These are phyloP conservation scores for Paracyclopina nana DNA, from an alignment of 1,140 invertebrate species.

Conservation along the genomic window DNA sequence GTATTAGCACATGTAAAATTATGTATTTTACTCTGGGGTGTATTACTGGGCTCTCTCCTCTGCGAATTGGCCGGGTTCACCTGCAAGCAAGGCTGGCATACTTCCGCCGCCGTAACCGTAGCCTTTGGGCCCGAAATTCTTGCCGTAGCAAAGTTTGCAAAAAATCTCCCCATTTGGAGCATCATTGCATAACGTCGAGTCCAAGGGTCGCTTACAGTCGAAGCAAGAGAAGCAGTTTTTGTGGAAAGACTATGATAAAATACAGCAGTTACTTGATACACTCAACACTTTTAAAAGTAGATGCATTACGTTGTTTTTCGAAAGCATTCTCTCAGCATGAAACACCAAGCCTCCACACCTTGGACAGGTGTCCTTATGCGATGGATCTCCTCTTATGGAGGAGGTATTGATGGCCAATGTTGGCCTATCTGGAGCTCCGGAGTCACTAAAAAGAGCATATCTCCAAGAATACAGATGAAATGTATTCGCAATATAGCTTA, in stretches of 20 bases:
- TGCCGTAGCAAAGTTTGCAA: conserved; percentile 67
- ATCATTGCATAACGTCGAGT: conserved; percentile 72
- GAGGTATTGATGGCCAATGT: conserved; percentile 30
- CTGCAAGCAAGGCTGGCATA: too few relatives aligned
- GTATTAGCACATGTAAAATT: too few relatives aligned
- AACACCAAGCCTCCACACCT: conserved; percentile 12
- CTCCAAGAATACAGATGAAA: too few relatives aligned
- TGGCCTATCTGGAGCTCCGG: conserved; percentile 71
- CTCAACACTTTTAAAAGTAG: neutral
- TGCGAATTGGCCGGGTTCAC: too few relatives aligned
- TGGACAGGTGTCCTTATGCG: neutral
- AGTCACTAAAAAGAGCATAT: conserved; percentile 66
- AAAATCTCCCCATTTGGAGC: conserved; percentile 71
- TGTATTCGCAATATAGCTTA: conserved; percentile 49
- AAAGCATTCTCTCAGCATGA: conserved; percentile 15
- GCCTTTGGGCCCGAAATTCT: conserved; percentile 66
- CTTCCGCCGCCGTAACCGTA: conserved; percentile 9
- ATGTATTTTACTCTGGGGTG: too few relatives aligned
- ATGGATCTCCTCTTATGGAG: too few relatives aligned
- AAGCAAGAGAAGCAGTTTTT: conserved; percentile 33
- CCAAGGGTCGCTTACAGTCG: conserved; percentile 40
- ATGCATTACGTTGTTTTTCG: conserved; percentile 3
- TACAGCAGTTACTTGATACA: neutral
- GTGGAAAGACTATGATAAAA: neutral
- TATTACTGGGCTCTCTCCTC: too few relatives aligned